Base-by-base conservation (phyloP, 2,888 invertebrate genomes). In the Tenthredo mesomela region DNA sequence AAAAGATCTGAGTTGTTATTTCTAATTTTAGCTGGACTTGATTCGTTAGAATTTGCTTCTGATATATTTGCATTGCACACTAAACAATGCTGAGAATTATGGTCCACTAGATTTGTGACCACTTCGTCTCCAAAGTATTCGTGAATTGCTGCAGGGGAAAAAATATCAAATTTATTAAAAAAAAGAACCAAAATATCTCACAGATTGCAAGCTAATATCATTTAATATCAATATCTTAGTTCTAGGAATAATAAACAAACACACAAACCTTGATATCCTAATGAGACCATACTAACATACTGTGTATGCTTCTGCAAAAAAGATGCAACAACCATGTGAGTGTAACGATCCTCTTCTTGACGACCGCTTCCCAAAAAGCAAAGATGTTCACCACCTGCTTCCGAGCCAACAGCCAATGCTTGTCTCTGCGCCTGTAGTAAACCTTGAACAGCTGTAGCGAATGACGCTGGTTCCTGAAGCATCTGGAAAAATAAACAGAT, bases 261-360 rank as follows among this genome's bases (percentile, higher is more conserved):
- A 33, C 61, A 82, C 82, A 18, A 65, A 94, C 95, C 95, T 92
- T 94, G 94, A 94, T 98, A 99, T 3, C 99, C 99, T 85, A 99
- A 98, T 87, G 97, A 96, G 29, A 99, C 95, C 93, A 99, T 95
- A 77, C 98, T 98, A 75, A 99, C 98, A 92, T 98, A 99, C 89
- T 97, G 97, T 0, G 97, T 97, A 92, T 98, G 97, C 92, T 97
- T 97, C 93, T 99, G 99, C 75, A 99, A 95, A 93, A 99, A 99
- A 85, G 98, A 98, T 7, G 99, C 98, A 21, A 99, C 98, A 37
- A 99, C 99, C 99, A 99, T 99, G 92, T 99, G 97, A 25, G 99
- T 98, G 92, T 98, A 98, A 89, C 97, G 97, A 93, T 99, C 99
- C 94, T 98, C 98, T 91, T 98, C 98, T 88, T 97, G 96, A 77